phyloP scores from a whole-genome alignment of 2,888 invertebrate genomes.

The Leptodirus hochenwartii region DNA sequence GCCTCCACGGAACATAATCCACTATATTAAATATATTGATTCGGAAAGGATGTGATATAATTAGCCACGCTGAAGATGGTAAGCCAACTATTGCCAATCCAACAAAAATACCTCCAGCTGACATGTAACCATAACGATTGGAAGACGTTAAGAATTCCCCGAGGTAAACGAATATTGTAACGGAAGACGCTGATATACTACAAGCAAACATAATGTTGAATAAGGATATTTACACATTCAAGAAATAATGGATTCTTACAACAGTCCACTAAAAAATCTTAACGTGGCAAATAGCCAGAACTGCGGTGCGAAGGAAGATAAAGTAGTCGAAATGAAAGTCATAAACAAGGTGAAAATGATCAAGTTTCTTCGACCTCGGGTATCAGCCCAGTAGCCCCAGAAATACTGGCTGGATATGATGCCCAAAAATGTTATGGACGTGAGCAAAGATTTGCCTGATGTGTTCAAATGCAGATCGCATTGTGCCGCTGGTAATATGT shows the following conservation, averaged over 20 bases:
- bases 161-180: slow-evolving; percentile 35
- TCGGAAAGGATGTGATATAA: slow-evolving; percentile 16
- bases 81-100: slow-evolving; percentile 22
- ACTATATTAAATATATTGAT: slow-evolving; percentile 22
- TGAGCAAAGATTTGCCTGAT: slow-evolving; percentile 46
- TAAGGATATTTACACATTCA: background rate
- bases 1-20: slow-evolving; percentile 52
- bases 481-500: slow-evolving; percentile 51
- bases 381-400: slow-evolving; percentile 66
- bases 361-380: slow-evolving; percentile 44
- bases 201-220: slow-evolving; percentile 6
- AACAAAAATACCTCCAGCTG: slow-evolving; percentile 38
- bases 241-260: slow-evolving; percentile 12
- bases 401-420: slow-evolving; percentile 55
- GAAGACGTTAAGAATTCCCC: slow-evolving; percentile 43
- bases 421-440: slow-evolving; percentile 51
- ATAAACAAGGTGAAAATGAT: slow-evolving; percentile 10
- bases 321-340: slow-evolving; percentile 9
- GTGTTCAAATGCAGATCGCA: slow-evolving; percentile 49
- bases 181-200: slow-evolving; percentile 12
- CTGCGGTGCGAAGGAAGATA: slow-evolving; percentile 9
- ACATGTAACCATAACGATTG: slow-evolving; percentile 36
- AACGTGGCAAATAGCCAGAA: slow-evolving; percentile 22
- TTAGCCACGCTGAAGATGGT: slow-evolving; percentile 26
- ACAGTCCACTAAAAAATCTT: slow-evolving; percentile 44